Evolutionary conservation across 2,797 vertebrate species (phyloP).

Genomic region (Onychomys leucogaster): DNA sequence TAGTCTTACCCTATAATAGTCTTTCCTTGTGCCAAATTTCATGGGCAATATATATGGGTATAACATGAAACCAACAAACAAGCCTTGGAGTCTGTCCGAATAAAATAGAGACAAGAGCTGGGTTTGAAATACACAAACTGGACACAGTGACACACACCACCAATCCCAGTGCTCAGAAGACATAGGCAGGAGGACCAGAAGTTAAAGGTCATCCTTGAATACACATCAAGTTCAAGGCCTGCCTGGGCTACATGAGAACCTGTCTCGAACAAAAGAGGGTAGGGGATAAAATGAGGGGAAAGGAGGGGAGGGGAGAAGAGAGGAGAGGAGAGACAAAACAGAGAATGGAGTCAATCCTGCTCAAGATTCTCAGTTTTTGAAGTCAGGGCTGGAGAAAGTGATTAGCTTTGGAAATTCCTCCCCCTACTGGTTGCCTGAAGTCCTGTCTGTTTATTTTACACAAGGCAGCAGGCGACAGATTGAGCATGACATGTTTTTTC

Average conservation of each 20-base stretch:
- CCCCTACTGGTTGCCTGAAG: slow-evolving; percentile 72
- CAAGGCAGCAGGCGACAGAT: not conserved
- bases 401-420: slow-evolving; percentile 79
- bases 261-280: not conserved
- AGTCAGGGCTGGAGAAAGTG: not conserved
- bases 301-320: not conserved
- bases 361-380: not conserved
- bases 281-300: not conserved
- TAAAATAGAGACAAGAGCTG: not conserved
- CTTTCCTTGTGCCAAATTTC: not conserved
- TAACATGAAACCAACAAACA: not conserved
- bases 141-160: no score
- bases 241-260: not conserved
- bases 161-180: not conserved
- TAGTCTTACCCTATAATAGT: not conserved
- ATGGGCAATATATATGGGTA: no score
- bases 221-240: not conserved
- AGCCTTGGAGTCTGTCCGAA: not conserved
- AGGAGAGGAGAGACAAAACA: not conserved
- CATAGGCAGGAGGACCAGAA: not conserved
- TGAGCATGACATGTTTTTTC: not conserved
- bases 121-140: not conserved
- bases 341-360: not conserved
- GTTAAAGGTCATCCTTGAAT: not conserved
- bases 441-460: not conserved